phyloP scores from a whole-genome alignment of 1,140 invertebrate species.

The Heliothis virescens region DNA sequence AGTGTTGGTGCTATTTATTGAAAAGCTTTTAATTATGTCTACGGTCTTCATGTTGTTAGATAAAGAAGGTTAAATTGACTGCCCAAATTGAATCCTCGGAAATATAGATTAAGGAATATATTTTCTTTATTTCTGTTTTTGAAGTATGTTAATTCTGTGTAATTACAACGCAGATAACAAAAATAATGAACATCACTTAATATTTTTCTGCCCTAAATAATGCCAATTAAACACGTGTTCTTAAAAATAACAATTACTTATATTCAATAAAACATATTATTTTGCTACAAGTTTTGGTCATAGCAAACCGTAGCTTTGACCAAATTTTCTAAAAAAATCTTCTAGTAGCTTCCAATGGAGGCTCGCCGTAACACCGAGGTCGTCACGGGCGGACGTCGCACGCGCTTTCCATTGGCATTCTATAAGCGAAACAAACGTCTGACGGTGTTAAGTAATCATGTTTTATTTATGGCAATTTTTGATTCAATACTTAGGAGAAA shows the following conservation, averaged over 20 bases:
- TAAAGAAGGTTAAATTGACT: background rate
- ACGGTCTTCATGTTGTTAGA: background rate
- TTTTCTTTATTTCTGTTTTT: no score
- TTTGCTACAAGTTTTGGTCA: no score
- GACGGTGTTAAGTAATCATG: constrained; percentile 42
- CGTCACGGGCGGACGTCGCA: constrained; percentile 37
- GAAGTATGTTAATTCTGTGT: no score
- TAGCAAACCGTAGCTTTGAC: no score
- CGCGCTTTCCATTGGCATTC: constrained; percentile 44
- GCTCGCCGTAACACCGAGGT: background rate
- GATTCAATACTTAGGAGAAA: background rate
- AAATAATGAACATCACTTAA: background rate
- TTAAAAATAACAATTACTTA: no score
- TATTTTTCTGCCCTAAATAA: no score
- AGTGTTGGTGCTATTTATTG: background rate
- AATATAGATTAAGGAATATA: no score
- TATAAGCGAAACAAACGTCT: constrained; percentile 25
- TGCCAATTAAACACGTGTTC: no score
- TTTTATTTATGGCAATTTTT: constrained; percentile 21
- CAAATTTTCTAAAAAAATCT: background rate
- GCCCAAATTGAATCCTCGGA: no score
- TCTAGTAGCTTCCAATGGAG: constrained; percentile 9
- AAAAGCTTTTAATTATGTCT: background rate
- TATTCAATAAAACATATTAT: no score
- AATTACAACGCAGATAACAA: no score